phyloP scores from a whole-genome alignment of 92 coral and sea anemone species.

The Zoanthus sansibaricus region DNA sequence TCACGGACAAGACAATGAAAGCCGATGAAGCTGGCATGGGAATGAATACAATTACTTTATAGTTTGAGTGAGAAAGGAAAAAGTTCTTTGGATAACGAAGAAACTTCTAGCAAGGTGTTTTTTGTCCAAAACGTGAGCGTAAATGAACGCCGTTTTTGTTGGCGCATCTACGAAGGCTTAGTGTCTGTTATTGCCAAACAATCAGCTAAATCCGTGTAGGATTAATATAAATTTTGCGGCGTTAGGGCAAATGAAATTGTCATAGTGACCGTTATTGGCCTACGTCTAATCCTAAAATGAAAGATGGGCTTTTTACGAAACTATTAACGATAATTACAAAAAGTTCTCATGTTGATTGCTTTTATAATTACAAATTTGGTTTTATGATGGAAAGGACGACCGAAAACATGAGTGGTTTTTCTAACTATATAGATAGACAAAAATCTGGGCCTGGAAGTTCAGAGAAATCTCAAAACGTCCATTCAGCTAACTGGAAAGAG shows the following conservation, averaged over 20 bases:
- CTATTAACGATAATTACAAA: not conserved
- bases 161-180: not conserved
- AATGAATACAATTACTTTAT: not conserved
- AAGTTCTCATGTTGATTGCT: not conserved
- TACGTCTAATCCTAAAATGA: not conserved
- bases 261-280: not conserved
- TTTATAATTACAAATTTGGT: not conserved
- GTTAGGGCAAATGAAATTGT: not conserved
- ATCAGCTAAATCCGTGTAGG: constrained; percentile 5
- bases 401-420: constrained; percentile 65
- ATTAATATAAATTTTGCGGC: not conserved
- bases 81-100: not conserved
- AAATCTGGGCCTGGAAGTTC: constrained; percentile 92
- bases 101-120: not conserved
- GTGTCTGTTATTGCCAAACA: constrained; percentile 2
- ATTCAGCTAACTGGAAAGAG: constrained; percentile 99
- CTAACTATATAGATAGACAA: constrained; percentile 91
- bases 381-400: not conserved
- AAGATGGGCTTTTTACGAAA: not conserved
- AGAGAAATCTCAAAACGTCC: constrained; percentile 97
- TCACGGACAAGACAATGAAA: constrained; percentile 27
- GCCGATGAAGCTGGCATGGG: no score
- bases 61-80: not conserved
- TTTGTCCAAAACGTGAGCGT: not conserved
- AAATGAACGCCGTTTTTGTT: not conserved